A percentile compares a stretch with the other conserved stretches of the same genome.
phyloP scores from a whole-genome alignment of 2,888 invertebrate genomes.

The Argyresthia goedartella region DNA sequence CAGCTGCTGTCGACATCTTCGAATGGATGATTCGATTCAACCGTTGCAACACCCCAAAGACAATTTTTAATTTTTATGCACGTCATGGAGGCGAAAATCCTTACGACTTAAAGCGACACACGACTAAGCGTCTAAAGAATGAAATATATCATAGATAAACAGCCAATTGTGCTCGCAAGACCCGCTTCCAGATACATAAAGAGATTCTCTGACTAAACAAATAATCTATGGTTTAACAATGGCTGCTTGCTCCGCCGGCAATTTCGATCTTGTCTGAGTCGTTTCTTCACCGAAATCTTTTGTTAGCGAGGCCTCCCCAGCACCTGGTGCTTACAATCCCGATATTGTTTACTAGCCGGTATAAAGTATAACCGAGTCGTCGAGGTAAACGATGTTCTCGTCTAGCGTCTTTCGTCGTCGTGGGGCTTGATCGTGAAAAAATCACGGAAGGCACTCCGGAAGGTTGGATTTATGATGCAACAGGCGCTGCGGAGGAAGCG shows the following conservation, averaged over 20 bases:
- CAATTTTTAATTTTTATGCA: slow-evolving; percentile 21
- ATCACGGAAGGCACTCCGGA: slow-evolving; percentile 60
- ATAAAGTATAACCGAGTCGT: slow-evolving; percentile 47
- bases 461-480: slow-evolving; percentile 64
- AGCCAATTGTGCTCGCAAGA: slow-evolving; percentile 30
- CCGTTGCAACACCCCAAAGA: slow-evolving; percentile 19
- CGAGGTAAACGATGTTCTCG: slow-evolving; percentile 51
- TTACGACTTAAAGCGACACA: slow-evolving; percentile 29
- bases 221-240: slow-evolving; percentile 37
- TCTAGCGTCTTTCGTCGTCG: slow-evolving; percentile 64
- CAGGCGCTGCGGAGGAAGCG: slow-evolving; percentile 54
- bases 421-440: slow-evolving; percentile 53
- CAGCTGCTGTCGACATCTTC: slow-evolving; percentile 34
- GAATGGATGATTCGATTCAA: slow-evolving; percentile 4
- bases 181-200: slow-evolving; percentile 29
- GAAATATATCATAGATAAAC: slow-evolving; percentile 58
- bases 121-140: slow-evolving; percentile 27
- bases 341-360: slow-evolving; percentile 51
- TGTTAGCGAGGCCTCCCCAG: slow-evolving; percentile 33
- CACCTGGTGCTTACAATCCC: slow-evolving; percentile 26
- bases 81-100: slow-evolving; percentile 16
- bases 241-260: slow-evolving; percentile 25
- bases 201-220: slow-evolving; percentile 52
- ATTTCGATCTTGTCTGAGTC: slow-evolving; percentile 38
- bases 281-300: slow-evolving; percentile 60